A percentile compares a stretch with the other conserved stretches of the same genome.
Conservation (phyloP, 2,797 vertebrate genomes). For the Sardinella longiceps region DNA sequence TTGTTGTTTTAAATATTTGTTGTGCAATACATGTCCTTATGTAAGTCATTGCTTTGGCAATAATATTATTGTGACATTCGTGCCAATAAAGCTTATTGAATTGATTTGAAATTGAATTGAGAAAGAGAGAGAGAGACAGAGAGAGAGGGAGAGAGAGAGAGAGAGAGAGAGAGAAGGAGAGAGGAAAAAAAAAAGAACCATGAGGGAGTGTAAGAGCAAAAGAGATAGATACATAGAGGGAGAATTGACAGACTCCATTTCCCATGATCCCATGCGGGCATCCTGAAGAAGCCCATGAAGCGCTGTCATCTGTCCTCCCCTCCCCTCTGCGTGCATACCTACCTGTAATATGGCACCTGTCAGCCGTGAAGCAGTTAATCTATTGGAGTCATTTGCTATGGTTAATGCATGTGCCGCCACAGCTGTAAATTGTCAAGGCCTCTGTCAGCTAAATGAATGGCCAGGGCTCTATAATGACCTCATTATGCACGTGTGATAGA, state of each 20-base stretch:
- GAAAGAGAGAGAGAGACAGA: no score
- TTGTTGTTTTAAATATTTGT: no score
- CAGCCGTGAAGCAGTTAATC: not conserved
- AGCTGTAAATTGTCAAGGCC: slow-evolving; percentile 6
- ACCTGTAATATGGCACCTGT: not conserved
- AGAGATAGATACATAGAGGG: not conserved
- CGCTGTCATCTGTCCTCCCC: not conserved
- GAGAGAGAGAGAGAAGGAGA: no score
- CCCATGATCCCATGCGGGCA: not conserved
- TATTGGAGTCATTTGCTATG: not conserved
- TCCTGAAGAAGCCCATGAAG: not conserved
- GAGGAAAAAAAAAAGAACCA: no score
- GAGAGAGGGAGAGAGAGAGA: not conserved
- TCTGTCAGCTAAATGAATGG: not conserved
- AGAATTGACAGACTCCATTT: not conserved
- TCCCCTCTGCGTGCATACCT: not conserved
- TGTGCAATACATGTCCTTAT: no score
- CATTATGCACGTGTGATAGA: slow-evolving; percentile 1
- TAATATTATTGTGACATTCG: no score
- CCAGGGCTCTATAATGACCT: not conserved
- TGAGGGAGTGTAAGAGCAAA: no score
- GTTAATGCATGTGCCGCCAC: not conserved
- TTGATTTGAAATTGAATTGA: no score
- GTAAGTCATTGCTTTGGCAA: no score
- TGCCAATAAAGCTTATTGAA: no score